Conservation (phyloP, 2,888 invertebrate genomes). For the Melipona bicolor region DNA sequence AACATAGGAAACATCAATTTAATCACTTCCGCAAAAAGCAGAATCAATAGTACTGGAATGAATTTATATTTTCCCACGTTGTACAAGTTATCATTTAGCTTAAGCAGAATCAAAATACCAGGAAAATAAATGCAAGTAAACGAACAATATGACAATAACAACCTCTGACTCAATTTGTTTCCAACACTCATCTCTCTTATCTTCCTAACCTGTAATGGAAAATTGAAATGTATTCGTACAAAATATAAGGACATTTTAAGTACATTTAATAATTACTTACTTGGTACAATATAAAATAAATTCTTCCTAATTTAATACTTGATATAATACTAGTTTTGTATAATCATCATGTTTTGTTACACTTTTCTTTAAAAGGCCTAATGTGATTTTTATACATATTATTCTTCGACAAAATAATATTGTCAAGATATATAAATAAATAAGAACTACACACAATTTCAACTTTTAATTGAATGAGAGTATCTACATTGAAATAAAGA, state of each 20-base stretch:
- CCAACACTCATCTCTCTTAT: conserved; percentile 45
- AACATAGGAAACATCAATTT: conserved; percentile 84
- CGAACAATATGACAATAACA: conserved; percentile 85
- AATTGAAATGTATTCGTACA: background rate
- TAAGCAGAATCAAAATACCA: conserved; percentile 86
- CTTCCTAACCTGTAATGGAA: conserved; percentile 37
- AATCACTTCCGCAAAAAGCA: conserved; percentile 85
- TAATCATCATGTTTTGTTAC: conserved; percentile 13
- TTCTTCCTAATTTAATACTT: background rate
- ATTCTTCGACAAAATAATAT: background rate
- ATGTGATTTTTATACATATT: conserved; percentile 1
- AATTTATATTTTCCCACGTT: conserved; percentile 86
- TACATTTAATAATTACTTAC: conserved; percentile 31
- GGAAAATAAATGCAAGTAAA: conserved; percentile 88
- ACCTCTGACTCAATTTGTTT: conserved; percentile 68
- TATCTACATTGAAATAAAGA: background rate
- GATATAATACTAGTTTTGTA: conserved; percentile 5
- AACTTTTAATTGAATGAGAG: background rate
- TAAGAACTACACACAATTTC: background rate
- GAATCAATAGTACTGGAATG: conserved; percentile 80
- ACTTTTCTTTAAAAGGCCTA: background rate
- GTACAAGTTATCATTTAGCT: conserved; percentile 86
- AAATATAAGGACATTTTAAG: background rate
- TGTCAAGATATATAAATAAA: background rate
- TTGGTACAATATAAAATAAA: conserved; percentile 11